These are phyloP conservation scores for Megalonaias nervosa DNA, from an alignment of 1,140 invertebrate genomes.

Conservation along the genomic window DNA sequence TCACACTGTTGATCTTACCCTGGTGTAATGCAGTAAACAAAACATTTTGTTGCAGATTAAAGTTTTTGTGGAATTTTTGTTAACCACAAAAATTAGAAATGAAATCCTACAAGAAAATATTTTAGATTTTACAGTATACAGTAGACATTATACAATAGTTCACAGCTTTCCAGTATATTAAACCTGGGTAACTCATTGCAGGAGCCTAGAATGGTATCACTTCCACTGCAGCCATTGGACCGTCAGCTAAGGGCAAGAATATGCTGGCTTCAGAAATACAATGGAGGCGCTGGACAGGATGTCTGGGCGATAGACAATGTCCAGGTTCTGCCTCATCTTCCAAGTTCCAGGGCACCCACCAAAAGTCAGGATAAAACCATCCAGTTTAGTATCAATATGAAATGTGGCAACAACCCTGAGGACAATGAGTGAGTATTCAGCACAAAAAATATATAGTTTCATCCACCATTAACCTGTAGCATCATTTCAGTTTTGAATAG, in stretches of 20 bases:
- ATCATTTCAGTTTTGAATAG: too few species aligned
- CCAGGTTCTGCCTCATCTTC: conserved; percentile 58
- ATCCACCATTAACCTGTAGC: too few species aligned
- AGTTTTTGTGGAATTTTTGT: too few species aligned
- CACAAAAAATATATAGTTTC: too few species aligned
- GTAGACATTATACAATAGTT: too few species aligned
- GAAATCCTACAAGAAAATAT: too few species aligned
- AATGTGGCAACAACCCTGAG: conserved; percentile 53
- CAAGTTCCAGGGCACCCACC: conserved; percentile 35
- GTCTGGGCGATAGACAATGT: conserved; percentile 69
- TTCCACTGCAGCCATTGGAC: conserved; percentile 39
- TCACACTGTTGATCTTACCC: too few species aligned
- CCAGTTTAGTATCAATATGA: conserved; percentile 63
- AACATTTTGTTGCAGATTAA: too few species aligned
- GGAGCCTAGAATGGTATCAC: conserved; percentile 46
- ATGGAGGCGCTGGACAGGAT: conserved; percentile 58
- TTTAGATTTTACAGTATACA: too few species aligned
- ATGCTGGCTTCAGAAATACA: conserved; percentile 69
- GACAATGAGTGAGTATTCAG: conserved; percentile 40
- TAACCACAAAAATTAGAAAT: too few species aligned
- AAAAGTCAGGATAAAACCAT: conserved; percentile 51
- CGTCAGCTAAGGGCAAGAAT: conserved; percentile 50
- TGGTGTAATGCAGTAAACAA: too few species aligned
- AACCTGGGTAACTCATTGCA: conserved; percentile 10
- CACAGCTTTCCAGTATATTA: too few species aligned